These are phyloP conservation scores for Notothenia rossii DNA, from an alignment of 2,113 vertebrate species.

Conservation along the genomic window DNA sequence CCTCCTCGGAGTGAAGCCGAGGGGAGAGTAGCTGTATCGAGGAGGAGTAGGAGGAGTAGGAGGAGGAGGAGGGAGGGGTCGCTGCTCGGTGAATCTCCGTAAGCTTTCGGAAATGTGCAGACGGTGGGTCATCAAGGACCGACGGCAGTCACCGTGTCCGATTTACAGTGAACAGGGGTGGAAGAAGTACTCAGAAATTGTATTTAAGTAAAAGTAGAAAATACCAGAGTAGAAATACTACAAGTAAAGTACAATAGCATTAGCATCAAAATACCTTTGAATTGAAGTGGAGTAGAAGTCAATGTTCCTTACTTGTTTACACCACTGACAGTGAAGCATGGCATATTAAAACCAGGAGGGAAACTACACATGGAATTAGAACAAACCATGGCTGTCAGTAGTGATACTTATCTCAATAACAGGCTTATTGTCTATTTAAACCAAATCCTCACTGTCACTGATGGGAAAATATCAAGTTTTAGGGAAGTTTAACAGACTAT, in stretches of 20 bases:
- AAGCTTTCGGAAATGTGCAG: slow-evolving; percentile 71
- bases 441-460: background rate
- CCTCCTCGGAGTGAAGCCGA: slow-evolving; percentile 81
- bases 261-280: too few relatives aligned
- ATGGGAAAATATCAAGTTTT: background rate
- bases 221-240: too few relatives aligned
- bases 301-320: too few relatives aligned
- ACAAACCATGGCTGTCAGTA: background rate
- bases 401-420: background rate
- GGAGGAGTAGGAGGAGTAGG: slow-evolving; percentile 47
- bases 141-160: slow-evolving; percentile 18
- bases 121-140: slow-evolving; percentile 57
- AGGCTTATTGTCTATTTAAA: background rate
- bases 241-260: too few relatives aligned
- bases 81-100: slow-evolving; percentile 71
- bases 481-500: background rate
- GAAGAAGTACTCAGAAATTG: too few relatives aligned
- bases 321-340: too few relatives aligned
- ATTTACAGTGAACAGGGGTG: too few relatives aligned
- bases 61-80: slow-evolving; percentile 68
- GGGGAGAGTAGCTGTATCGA: slow-evolving; percentile 74
- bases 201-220: too few relatives aligned
- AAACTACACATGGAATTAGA: background rate
- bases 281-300: too few relatives aligned
- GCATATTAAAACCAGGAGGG: background rate